phyloP scores from a whole-genome alignment of 2,888 invertebrate species.

The Schizotus pectinicornis region DNA sequence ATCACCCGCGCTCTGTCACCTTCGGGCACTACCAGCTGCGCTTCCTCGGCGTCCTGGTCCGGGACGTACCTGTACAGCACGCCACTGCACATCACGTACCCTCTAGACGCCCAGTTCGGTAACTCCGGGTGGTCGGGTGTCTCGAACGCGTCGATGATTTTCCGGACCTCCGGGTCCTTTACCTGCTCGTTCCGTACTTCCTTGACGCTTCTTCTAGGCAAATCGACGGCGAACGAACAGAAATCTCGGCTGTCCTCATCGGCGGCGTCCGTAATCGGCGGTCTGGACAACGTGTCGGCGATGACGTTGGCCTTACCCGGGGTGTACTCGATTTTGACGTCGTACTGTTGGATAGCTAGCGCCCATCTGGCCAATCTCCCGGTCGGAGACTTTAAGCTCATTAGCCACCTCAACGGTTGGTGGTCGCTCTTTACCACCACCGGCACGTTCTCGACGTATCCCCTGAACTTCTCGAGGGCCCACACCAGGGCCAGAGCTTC shows the following conservation, averaged over 20 bases:
- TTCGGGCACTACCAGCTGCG: no score
- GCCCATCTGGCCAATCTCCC: slow-evolving; percentile 56
- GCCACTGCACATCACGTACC: no score
- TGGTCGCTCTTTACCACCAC: slow-evolving; percentile 55
- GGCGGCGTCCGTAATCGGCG: slow-evolving; percentile 4
- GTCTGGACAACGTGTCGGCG: slow-evolving; percentile 49
- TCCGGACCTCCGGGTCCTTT: no score
- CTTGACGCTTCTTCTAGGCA: no score
- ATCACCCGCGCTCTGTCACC: slow-evolving; percentile 19
- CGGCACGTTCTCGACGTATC: slow-evolving; percentile 48
- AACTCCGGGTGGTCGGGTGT: slow-evolving; percentile 29
- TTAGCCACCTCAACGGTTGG: slow-evolving; percentile 56
- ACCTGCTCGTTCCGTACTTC: no score
- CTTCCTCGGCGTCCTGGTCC: no score
- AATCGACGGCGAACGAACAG: no score
- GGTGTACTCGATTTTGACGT: slow-evolving; percentile 49
- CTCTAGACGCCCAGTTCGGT: slow-evolving; percentile 32
- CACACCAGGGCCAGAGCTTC: slow-evolving; percentile 35
- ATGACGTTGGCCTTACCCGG: slow-evolving; percentile 48
- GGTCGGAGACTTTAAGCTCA: slow-evolving; percentile 48
- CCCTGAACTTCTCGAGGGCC: slow-evolving; percentile 30
- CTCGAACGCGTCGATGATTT: no score
- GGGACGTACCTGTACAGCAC: slow-evolving; percentile 30
- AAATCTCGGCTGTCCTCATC: slow-evolving; percentile 4
- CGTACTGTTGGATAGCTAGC: slow-evolving; percentile 49